Percentiles rank a stretch among this genome's conserved stretches.
These are phyloP conservation scores for Diarsia mendica DNA, from an alignment of 2,888 invertebrate genomes.

Conservation along the genomic window DNA sequence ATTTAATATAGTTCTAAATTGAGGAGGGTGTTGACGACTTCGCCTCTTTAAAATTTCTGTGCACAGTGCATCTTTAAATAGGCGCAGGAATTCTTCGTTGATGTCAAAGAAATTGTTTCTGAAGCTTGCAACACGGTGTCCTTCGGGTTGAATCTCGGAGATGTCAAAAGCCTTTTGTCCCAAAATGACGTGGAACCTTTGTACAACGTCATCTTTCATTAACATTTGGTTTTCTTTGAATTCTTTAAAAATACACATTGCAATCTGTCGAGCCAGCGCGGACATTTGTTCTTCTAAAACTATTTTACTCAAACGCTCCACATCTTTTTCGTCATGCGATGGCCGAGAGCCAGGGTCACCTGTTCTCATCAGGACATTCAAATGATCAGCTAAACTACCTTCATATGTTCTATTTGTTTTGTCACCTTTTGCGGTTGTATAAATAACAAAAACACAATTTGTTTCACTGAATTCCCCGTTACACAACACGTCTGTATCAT, in stretches of 20 bases:
- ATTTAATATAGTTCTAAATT: background rate
- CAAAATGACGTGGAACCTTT: conserved; percentile 49
- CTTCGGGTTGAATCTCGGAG: conserved; percentile 18
- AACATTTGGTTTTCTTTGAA: conserved; percentile 20
- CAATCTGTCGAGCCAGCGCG: conserved; percentile 34
- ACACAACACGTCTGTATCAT: conserved; percentile 33
- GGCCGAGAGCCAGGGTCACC: conserved; percentile 36
- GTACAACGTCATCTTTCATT: conserved; percentile 45
- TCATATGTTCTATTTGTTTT: conserved; percentile 2
- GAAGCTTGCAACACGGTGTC: conserved; percentile 37
- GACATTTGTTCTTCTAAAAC: conserved; percentile 41
- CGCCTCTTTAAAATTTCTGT: conserved; percentile 28
- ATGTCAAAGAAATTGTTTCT: conserved; percentile 33
- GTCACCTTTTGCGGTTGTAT: conserved; percentile 50
- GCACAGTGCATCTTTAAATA: conserved; percentile 38
- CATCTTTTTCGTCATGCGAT: conserved; percentile 17
- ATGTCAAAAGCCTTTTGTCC: conserved; percentile 38
- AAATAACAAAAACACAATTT: conserved; percentile 50
- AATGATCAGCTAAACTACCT: background rate
- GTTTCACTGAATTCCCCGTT: conserved; percentile 22
- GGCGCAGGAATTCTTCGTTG: conserved; percentile 4
- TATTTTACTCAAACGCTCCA: conserved; percentile 18
- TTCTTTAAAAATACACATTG: conserved; percentile 24
- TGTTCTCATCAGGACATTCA: conserved; percentile 46
- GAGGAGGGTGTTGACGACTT: background rate